Conservation (phyloP, 2,797 vertebrate species). For the Oryzias dopingdopingensis region DNA sequence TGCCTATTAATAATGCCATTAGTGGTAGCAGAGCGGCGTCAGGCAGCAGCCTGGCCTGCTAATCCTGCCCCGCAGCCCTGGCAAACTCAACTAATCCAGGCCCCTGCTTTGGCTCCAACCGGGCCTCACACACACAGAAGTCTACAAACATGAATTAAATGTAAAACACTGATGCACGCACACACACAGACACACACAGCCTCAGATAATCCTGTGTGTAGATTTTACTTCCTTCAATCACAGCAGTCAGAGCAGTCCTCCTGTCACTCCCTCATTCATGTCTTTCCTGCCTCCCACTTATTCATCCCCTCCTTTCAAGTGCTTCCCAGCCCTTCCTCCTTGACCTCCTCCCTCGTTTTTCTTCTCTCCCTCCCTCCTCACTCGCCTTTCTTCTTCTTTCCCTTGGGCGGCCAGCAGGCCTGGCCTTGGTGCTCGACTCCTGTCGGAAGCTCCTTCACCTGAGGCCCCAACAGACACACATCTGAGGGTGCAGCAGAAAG, state of each 20-base stretch:
- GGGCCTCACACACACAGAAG: slow-evolving; percentile 72
- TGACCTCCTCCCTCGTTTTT: slow-evolving; percentile 52
- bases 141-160: slow-evolving; percentile 39
- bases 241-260: slow-evolving; percentile 44
- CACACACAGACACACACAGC: slow-evolving; percentile 5
- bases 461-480: slow-evolving; percentile 73
- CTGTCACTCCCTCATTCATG: slow-evolving; percentile 49
- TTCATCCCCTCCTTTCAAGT: slow-evolving; percentile 46
- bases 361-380: slow-evolving; percentile 51
- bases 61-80: slow-evolving; percentile 99
- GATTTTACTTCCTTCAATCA: slow-evolving; percentile 44
- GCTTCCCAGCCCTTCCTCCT: slow-evolving; percentile 52
- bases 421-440: slow-evolving; percentile 89
- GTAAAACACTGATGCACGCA: slow-evolving; percentile 36
- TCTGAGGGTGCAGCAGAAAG: slow-evolving; percentile 50
- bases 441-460: slow-evolving; percentile 86
- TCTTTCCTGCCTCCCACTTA: slow-evolving; percentile 55
- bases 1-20: slow-evolving; percentile 99
- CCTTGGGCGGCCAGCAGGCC: slow-evolving; percentile 85
- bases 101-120: slow-evolving; percentile 86
- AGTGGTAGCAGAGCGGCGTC: slow-evolving; percentile 96
- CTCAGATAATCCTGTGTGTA: slow-evolving; percentile 55
- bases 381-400: slow-evolving; percentile 65
- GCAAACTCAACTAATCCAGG: slow-evolving; percentile 93
- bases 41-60: slow-evolving; percentile 90